Conservation (phyloP, 2,888 invertebrate genomes). For the Drosophila atroscutellata region DNA sequence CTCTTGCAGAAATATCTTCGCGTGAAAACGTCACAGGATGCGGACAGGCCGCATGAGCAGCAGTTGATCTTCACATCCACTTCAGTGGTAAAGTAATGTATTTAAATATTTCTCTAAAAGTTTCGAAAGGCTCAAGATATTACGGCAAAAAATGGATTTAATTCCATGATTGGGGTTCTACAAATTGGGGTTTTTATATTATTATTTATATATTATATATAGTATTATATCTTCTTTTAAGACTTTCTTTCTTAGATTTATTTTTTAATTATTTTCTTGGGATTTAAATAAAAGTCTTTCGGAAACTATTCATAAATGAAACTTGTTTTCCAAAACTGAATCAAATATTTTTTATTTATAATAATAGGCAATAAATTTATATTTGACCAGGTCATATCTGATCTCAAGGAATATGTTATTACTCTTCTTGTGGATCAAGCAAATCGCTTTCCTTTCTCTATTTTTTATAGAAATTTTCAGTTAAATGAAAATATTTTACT, state of each 20-base stretch:
- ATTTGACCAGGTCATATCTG: not conserved
- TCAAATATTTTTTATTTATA: too few species aligned
- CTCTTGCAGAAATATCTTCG: slow-evolving; percentile 84
- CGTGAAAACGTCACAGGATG: slow-evolving; percentile 71
- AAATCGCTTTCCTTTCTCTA: not conserved
- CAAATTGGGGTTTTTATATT: not conserved
- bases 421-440: too few species aligned
- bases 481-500: not conserved
- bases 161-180: too few species aligned
- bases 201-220: too few species aligned
- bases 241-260: too few species aligned
- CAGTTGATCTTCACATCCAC: slow-evolving; percentile 84
- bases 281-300: not conserved
- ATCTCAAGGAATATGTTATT: not conserved
- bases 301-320: not conserved
- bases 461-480: not conserved
- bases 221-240: not conserved
- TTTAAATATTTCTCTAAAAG: not conserved
- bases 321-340: too few species aligned
- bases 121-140: not conserved
- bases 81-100: slow-evolving; percentile 81
- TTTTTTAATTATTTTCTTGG: not conserved
- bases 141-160: not conserved
- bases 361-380: too few species aligned
- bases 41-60: slow-evolving; percentile 64